A percentile compares a stretch with the other conserved stretches of the same genome.
These are phyloP conservation scores for Melieria picta DNA, from an alignment of 2,888 invertebrate species.

Conservation along the genomic window DNA sequence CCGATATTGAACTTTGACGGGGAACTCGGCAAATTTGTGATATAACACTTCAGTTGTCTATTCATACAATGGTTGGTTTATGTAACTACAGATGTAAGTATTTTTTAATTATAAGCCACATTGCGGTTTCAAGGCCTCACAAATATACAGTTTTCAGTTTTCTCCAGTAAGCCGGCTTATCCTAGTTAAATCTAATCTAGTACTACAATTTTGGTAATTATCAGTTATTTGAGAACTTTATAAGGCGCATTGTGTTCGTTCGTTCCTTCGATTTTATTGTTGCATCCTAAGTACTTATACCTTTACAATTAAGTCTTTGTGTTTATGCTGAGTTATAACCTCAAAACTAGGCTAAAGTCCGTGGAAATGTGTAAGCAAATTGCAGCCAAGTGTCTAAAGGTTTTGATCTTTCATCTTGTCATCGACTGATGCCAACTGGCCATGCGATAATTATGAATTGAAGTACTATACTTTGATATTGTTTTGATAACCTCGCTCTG, in stretches of 20 bases:
- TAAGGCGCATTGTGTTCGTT: slow-evolving; percentile 20
- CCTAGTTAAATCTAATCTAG: too few species aligned
- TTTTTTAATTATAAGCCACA: slow-evolving; percentile 56
- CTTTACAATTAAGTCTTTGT: background rate
- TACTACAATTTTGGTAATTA: background rate
- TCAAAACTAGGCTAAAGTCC: slow-evolving; percentile 32
- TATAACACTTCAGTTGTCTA: too few species aligned
- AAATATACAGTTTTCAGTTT: slow-evolving; percentile 50
- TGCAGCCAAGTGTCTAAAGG: too few species aligned
- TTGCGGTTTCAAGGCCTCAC: slow-evolving; percentile 63
- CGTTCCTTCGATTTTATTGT: slow-evolving; percentile 16
- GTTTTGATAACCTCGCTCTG: too few species aligned
- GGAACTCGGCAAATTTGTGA: too few species aligned
- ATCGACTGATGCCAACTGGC: too few species aligned
- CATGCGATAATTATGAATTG: too few species aligned
- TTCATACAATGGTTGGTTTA: too few species aligned
- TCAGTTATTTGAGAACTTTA: slow-evolving; percentile 8
- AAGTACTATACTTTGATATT: too few species aligned
- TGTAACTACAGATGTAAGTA: background rate
- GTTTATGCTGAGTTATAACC: slow-evolving; percentile 14
- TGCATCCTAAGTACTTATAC: slow-evolving; percentile 12
- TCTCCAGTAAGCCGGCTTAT: background rate
- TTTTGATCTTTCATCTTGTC: too few species aligned
- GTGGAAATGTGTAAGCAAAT: background rate
- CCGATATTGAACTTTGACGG: too few species aligned